Evolutionary conservation across 92 coral and sea anemone species (phyloP), one percentile per base, ranked within the genome.

Genomic region (Diadumene lineata): DNA sequence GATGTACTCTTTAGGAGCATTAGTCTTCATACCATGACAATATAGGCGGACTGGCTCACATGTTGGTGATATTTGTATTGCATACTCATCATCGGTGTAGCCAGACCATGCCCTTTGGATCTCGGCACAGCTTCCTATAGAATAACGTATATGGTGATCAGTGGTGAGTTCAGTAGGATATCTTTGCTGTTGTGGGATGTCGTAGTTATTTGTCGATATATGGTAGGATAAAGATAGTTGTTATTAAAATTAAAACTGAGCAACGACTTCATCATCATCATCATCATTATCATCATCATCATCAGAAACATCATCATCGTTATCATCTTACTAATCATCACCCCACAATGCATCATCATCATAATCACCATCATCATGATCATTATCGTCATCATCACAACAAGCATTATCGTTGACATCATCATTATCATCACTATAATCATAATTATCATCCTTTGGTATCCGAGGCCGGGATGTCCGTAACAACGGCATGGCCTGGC

Each of bases 11-110:
- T 60, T 67, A 34, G 99, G 99, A 50, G 66, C 67, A 43, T 82
- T 88, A 15, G 99, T 88, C 73, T 80, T 64, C 91, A 96, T 89
- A 38, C 99, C 99, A 64, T 89, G 88, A 60, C 99, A 96, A 78
- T 74, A 96, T 62, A 96, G 63, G n/a, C 92, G 93, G 0, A 96
- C 88, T 7, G 99, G 99, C 34, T 89, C 89, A 64, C 99, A 96
- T 28, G 88, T 78, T 11, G 97, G 82, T 18, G 79, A 76, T 84
- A 96, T 81, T 85, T 89, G 96, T 31, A 96, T 96, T 13, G 88
- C 82, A 60, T 84, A 96, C 69, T 96, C 99, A 48, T 92, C 99
- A 74, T 96, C 99, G 57, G 79, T 77, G 72, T 88, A 92, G 19
- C 99, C 99, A 1, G 97, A 87, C 86, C 88, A 87, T 70, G 85